Evolutionary conservation across 2,113 vertebrate genomes (phyloP).

Genomic region (Rhegmatorhina hoffmannsi): DNA sequence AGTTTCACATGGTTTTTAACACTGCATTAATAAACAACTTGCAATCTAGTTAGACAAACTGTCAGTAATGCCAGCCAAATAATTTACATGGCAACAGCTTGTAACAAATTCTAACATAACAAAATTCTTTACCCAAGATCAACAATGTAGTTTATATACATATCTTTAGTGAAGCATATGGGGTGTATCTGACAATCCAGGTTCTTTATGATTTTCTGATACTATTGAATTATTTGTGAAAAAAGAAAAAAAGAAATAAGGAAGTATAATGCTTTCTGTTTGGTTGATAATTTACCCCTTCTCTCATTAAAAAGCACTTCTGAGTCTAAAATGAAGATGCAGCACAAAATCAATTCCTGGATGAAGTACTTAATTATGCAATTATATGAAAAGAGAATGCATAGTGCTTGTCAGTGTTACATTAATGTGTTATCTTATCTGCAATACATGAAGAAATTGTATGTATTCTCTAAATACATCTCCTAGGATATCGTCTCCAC

Average conservation of each 20-base stretch:
- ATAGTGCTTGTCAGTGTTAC: neutral
- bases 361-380: neutral
- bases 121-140: neutral
- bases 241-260: neutral
- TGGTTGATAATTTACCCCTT: neutral
- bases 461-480: neutral
- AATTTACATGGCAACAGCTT: slow-evolving; percentile 19
- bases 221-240: neutral
- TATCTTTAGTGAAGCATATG: neutral
- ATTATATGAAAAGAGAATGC: neutral
- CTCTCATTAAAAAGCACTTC: neutral
- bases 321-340: neutral
- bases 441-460: neutral
- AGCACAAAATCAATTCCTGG: neutral
- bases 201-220: neutral
- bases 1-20: slow-evolving; percentile 12
- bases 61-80: slow-evolving; percentile 16
- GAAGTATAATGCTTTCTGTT: neutral
- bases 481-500: neutral
- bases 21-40: slow-evolving; percentile 37
- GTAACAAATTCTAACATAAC: neutral
- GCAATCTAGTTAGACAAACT: slow-evolving; percentile 44
- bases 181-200: neutral
- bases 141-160: neutral
- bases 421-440: neutral